Evolutionary conservation across 2,113 vertebrate genomes (phyloP), one percentile per base, ranked within the genome.

Genomic region (Semnornis frantzii): DNA sequence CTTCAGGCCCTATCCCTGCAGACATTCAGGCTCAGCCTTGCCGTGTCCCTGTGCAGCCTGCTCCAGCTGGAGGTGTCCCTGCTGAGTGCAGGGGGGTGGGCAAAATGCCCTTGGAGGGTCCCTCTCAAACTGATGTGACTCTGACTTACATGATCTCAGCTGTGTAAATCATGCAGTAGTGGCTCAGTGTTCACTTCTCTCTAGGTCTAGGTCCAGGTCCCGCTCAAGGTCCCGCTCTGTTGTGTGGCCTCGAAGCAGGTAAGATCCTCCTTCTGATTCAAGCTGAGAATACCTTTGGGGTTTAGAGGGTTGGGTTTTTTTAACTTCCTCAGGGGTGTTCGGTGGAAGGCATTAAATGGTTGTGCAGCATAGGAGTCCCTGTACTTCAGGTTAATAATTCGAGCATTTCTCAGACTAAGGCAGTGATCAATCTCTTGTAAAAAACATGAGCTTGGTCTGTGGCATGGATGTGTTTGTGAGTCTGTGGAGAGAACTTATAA

Each of bases 221-320:
- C 97, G 98, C 59, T 98, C 98, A 15, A 97, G 98, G 69, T 98
- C 98, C 66, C 96, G 98, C 9, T 98, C 98, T 78, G 95, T 96
- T 62, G 98, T 98, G 25, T 97, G 95, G 94, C 97, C 98, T 76
- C 97, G 97, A 96, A 98, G 97, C 98, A 98, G 98, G 98, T 98
- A 96, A 91, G 73, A 50, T 54, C 19, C 5, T 58, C 0, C 0
- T 21, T 80, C 21, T 23, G 20, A 33, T 65, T 75, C 27, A 87
- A 19, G 21, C 9, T 4, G 6, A 0, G 21, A n/a, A 15, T 8
- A 24, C 10, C 7, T 54, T 4, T 3, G 8, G 25, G 9, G 8
- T 10, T 1, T 42, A 54, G 42, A 15, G 31, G 37, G 28, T 39
- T 66, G 30, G 12, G 18, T 17, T 31, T 37, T 39, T 44, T 52